These are phyloP conservation scores for Perdita meconis DNA, from an alignment of 2,888 invertebrate genomes.

Conservation along the genomic window DNA sequence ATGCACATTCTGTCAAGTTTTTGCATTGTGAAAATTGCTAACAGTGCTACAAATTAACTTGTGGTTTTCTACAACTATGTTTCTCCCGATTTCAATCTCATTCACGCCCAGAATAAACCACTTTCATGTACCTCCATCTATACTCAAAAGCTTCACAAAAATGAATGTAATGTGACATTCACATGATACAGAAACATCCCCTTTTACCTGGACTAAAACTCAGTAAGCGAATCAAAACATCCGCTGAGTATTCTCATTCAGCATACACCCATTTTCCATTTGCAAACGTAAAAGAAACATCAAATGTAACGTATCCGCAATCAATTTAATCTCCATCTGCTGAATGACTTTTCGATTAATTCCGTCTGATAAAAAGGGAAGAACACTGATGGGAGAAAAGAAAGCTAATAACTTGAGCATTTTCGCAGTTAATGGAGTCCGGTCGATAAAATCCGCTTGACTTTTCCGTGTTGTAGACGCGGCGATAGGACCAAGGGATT, in stretches of 20 bases:
- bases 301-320: background rate
- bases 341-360: background rate
- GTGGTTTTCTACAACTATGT: too few species aligned
- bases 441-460: background rate
- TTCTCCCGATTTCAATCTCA: too few species aligned
- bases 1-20: too few species aligned
- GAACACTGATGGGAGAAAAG: background rate
- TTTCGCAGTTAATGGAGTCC: background rate
- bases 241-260: background rate
- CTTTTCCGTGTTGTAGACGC: conserved; percentile 4
- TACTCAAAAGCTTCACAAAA: too few species aligned
- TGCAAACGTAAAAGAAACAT: background rate
- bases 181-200: too few species aligned
- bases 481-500: background rate
- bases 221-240: too few species aligned
- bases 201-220: too few species aligned
- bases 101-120: too few species aligned
- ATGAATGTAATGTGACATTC: too few species aligned
- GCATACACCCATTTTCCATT: background rate
- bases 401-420: conserved; percentile 10
- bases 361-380: background rate
- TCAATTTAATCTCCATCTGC: background rate
- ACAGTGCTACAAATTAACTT: too few species aligned
- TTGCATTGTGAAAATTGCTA: too few species aligned
- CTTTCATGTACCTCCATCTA: too few species aligned